phyloP scores from a whole-genome alignment of 92 coral and sea anemone genomes.

The Siderastrea radians region DNA sequence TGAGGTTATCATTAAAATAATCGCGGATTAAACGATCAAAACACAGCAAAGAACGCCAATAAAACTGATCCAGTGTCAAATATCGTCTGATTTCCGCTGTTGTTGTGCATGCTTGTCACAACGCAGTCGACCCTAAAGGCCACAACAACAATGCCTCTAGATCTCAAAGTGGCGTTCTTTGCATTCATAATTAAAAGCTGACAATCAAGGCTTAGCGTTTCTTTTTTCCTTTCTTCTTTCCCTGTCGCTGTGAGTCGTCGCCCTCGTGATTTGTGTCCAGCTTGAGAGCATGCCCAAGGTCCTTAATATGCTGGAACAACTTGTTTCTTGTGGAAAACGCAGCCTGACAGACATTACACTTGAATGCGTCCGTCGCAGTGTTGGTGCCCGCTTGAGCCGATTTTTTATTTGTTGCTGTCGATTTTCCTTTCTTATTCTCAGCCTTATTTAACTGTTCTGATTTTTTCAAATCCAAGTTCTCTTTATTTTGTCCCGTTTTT shows the following conservation, averaged over 20 bases:
- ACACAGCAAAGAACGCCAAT: neutral
- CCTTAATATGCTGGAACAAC: slow-evolving; percentile 95
- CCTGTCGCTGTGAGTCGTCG: slow-evolving; percentile 44
- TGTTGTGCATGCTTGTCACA: neutral
- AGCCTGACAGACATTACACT: slow-evolving; percentile 89
- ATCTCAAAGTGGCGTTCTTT: slow-evolving; percentile 15
- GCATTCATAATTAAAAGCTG: neutral
- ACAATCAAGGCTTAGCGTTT: slow-evolving; percentile 13
- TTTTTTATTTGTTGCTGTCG: slow-evolving; percentile 34
- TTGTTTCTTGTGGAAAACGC: slow-evolving; percentile 88
- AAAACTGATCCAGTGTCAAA: neutral
- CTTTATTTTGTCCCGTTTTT: neutral
- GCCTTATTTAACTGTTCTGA: slow-evolving; percentile 4
- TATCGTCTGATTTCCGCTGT: neutral
- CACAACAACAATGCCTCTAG: neutral
- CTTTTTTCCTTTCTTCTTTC: slow-evolving; percentile 81
- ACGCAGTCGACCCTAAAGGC: slow-evolving; percentile 26
- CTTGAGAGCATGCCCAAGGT: slow-evolving; percentile 90
- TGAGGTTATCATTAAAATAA: neutral
- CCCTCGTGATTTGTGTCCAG: slow-evolving; percentile 52
- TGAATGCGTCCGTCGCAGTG: slow-evolving; percentile 3
- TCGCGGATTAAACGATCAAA: neutral
- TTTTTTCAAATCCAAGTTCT: slow-evolving; percentile 25
- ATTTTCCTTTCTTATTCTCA: slow-evolving; percentile 20
- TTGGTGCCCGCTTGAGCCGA: slow-evolving; percentile 11